Conservation (phyloP, 2,797 vertebrate genomes). For the Helicolenus hilgendorfi region DNA sequence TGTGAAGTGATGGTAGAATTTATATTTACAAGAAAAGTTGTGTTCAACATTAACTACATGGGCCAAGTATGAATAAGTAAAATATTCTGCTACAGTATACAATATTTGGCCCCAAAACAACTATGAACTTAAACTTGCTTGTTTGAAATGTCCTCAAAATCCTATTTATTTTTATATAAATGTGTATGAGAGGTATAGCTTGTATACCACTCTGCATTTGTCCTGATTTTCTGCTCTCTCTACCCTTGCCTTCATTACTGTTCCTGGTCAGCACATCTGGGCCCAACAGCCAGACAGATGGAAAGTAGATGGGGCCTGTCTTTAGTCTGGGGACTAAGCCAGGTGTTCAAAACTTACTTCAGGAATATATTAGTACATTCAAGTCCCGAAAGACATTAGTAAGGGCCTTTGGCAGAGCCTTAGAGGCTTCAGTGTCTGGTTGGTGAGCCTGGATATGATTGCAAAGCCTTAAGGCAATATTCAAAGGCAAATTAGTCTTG, state of each 20-base stretch:
- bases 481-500: constrained; percentile 53
- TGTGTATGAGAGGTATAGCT: neutral
- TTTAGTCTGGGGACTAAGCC: constrained; percentile 56
- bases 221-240: constrained; percentile 16
- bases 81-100: neutral
- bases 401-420: constrained; percentile 34
- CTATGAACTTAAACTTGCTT: neutral
- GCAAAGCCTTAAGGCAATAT: constrained; percentile 50
- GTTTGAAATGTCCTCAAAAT: neutral
- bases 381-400: constrained; percentile 50
- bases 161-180: neutral
- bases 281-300: constrained; percentile 64
- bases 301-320: constrained; percentile 71
- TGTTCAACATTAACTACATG: constrained; percentile 27
- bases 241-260: constrained; percentile 46
- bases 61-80: neutral
- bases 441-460: constrained; percentile 39
- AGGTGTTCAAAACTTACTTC: constrained; percentile 69
- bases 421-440: constrained; percentile 39
- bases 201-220: neutral
- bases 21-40: constrained; percentile 37
- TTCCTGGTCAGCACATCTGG: constrained; percentile 70
- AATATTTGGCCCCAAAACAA: neutral
- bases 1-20: constrained; percentile 39
- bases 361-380: constrained; percentile 46